Percentiles rank a stretch among this genome's conserved stretches.
These are phyloP conservation scores for Listrodromus nycthemerus DNA, from an alignment of 2,888 invertebrate species.

Conservation along the genomic window DNA sequence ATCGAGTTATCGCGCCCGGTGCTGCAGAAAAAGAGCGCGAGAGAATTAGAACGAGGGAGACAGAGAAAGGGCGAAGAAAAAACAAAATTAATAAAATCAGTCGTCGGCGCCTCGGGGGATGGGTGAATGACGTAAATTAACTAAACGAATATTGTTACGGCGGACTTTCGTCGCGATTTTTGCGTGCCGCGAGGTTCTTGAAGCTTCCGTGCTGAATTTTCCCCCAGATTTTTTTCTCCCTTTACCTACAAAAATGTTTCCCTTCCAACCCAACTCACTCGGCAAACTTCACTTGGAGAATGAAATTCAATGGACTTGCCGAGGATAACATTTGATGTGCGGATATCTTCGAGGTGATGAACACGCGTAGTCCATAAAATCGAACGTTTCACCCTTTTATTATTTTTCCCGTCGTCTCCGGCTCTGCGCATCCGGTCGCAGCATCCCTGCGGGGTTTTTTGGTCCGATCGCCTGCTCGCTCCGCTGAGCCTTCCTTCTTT, in stretches of 20 bases:
- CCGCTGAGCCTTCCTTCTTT: slow-evolving; percentile 53
- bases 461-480: neutral
- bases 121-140: slow-evolving; percentile 77
- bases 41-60: slow-evolving; percentile 69
- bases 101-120: slow-evolving; percentile 76
- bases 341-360: no score
- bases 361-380: neutral
- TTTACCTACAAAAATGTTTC: no score
- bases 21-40: slow-evolving; percentile 27
- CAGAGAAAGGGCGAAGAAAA: slow-evolving; percentile 54
- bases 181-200: neutral
- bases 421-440: slow-evolving; percentile 59
- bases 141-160: slow-evolving; percentile 77
- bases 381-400: neutral
- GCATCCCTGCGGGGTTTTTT: slow-evolving; percentile 9
- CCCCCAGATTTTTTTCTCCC: neutral
- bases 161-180: slow-evolving; percentile 52
- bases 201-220: neutral
- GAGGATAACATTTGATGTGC: no score
- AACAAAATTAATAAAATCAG: slow-evolving; percentile 83
- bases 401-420: slow-evolving; percentile 43
- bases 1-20: slow-evolving; percentile 79
- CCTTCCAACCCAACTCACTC: no score
- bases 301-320: no score
- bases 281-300: no score